Conservation (phyloP, 2,797 vertebrate species). For the Discoglossus pictus region DNA sequence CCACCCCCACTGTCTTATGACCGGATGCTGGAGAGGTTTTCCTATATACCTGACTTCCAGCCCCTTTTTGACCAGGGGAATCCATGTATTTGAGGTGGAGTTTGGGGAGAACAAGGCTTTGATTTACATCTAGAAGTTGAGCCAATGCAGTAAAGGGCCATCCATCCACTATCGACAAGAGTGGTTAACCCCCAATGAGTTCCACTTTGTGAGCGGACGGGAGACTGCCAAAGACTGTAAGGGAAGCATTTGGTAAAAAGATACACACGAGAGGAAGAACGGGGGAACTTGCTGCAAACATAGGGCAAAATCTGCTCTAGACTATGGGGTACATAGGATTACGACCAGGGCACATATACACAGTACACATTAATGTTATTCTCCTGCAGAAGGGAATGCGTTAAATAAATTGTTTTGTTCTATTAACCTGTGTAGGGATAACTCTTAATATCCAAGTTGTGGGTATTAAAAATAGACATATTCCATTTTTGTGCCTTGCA, state of each 20-base stretch:
- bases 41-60: conserved; percentile 90
- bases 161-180: conserved; percentile 94
- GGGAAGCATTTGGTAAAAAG: conserved; percentile 94
- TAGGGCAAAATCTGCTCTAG: no score
- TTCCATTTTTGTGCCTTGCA: no score
- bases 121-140: conserved; percentile 93
- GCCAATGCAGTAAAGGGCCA: conserved; percentile 94
- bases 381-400: no score
- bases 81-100: conserved; percentile 95
- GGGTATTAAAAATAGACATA: no score
- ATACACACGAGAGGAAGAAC: conserved; percentile 70
- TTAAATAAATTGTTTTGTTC: no score
- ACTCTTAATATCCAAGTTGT: no score
- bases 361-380: no score
- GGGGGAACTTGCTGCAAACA: not conserved
- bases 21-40: conserved; percentile 88
- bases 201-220: conserved; percentile 96
- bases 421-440: no score
- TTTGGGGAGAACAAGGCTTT: conserved; percentile 94
- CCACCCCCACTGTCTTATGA: conserved; percentile 77
- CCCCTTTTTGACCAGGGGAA: conserved; percentile 93
- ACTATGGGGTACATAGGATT: no score
- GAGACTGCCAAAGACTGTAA: conserved; percentile 98
- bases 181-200: conserved; percentile 97
- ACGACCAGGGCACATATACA: conserved; percentile 18